Evolutionary conservation across 2,113 vertebrate genomes (phyloP).

Genomic region (Gymnogyps californianus): DNA sequence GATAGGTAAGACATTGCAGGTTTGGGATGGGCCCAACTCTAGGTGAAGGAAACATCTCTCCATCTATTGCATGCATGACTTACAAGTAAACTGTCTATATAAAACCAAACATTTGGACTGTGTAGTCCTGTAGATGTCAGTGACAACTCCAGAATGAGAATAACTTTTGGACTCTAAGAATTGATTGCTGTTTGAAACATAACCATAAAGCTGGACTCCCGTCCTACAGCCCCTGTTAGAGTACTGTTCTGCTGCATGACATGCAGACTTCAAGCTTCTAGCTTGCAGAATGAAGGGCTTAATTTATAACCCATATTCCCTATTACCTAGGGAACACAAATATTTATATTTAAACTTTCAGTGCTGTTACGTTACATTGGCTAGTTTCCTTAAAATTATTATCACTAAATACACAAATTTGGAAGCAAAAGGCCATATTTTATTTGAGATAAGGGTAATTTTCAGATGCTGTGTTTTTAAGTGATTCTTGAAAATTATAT

Average conservation of each 20-base stretch:
- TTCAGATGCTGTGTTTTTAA: not conserved
- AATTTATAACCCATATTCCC: not conserved
- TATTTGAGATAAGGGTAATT: not conserved
- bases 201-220: not conserved
- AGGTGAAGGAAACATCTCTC: not conserved
- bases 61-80: not conserved
- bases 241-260: not conserved
- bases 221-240: not conserved
- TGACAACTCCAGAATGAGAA: not conserved
- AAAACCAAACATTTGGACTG: not conserved
- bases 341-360: not conserved
- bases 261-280: not conserved
- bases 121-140: not conserved
- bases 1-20: not conserved
- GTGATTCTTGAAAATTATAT: not conserved
- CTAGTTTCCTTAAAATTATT: not conserved
- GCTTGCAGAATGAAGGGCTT: not conserved
- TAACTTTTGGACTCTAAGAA: not conserved
- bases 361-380: not conserved
- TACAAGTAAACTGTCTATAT: not conserved
- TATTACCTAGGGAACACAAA: not conserved
- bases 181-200: not conserved
- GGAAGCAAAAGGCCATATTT: not conserved
- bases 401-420: not conserved
- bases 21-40: not conserved